Evolutionary conservation across 2,888 invertebrate genomes (phyloP).

Genomic region (Deladenus siricidicola): DNA sequence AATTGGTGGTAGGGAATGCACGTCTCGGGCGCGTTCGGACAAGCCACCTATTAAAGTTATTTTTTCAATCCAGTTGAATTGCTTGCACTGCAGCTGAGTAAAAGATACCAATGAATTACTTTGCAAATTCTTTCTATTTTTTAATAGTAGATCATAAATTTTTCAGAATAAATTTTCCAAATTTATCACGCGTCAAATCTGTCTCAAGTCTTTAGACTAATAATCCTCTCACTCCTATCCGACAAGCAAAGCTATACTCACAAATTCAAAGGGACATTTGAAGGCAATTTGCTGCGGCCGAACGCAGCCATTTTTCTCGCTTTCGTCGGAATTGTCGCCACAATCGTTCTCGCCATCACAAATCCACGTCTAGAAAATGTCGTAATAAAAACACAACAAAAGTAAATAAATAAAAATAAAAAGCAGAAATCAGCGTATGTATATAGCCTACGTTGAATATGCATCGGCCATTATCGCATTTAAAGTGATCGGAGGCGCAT

Average conservation of each 20-base stretch:
- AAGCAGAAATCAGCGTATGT: not conserved
- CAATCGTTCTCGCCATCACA: slow-evolving; percentile 53
- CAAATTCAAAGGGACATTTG: slow-evolving; percentile 48
- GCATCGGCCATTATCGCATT: slow-evolving; percentile 54
- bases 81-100: too few relatives aligned
- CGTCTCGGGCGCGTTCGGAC: slow-evolving; percentile 41
- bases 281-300: slow-evolving; percentile 6
- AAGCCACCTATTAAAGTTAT: too few relatives aligned
- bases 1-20: slow-evolving; percentile 64
- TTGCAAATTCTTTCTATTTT: too few relatives aligned
- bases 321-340: slow-evolving; percentile 48
- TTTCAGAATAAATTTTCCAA: too few relatives aligned
- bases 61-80: too few relatives aligned
- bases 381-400: not conserved
- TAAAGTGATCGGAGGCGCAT: slow-evolving; percentile 49
- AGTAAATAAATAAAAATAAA: not conserved
- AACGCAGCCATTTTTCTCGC: slow-evolving; percentile 40
- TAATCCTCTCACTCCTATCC: too few relatives aligned
- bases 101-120: too few relatives aligned
- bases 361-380: slow-evolving; percentile 47
- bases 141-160: too few relatives aligned
- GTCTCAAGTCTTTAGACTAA: too few relatives aligned
- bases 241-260: slow-evolving; percentile 15
- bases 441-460: slow-evolving; percentile 39
- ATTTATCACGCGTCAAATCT: too few relatives aligned